Evolutionary conservation across 2,888 invertebrate genomes (phyloP), one percentile per base, ranked within the genome.

Genomic region (Eupithecia inturbata): DNA sequence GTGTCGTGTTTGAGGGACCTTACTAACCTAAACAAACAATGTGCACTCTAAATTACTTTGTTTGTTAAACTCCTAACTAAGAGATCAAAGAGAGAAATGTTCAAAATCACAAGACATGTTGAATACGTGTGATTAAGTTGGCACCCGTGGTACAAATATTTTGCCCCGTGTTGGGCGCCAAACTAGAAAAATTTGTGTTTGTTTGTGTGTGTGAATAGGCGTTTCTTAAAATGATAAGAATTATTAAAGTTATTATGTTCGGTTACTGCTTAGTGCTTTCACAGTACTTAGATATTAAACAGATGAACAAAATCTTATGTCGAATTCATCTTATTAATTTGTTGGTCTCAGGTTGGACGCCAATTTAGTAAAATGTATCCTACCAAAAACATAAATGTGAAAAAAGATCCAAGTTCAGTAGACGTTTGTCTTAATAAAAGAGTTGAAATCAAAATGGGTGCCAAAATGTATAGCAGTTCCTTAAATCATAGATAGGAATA

Each of bases 51-150:
- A 64, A 66, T 66, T 39, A 41, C 36, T n/a, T 41, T 39, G 66
- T 66, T 66, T 66, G 22, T 31, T 62, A 31, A 22, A 36, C 26
- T 22, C 22, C 66, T 41, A 64, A 64, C 33, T 64, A 22, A 36
- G 39, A 66, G 66, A 66, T 66, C 66, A 66, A 66, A 66, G 66
- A 66, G 22, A 26, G 26, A 26, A 36, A 66, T 26, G 39, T 66
- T 64, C 63, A 36, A 64, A 63, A 66, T 26, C 14, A 31, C 19
- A 26, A 14, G 33, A 31, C 19, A 26, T 22, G 33, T 64, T 33
- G 33, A n/a, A 12, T 36, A 41, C 14, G 26, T 22, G 22, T 66
- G 36, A 66, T 39, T 12, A 66, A 41, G 36, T 36, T 39, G 66
- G 39, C 26, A 22, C 4, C 66, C 39, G 39, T 39, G 66, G 66